These are phyloP conservation scores for Bombus balteatus DNA, from an alignment of 1,140 invertebrate species.

Conservation along the genomic window DNA sequence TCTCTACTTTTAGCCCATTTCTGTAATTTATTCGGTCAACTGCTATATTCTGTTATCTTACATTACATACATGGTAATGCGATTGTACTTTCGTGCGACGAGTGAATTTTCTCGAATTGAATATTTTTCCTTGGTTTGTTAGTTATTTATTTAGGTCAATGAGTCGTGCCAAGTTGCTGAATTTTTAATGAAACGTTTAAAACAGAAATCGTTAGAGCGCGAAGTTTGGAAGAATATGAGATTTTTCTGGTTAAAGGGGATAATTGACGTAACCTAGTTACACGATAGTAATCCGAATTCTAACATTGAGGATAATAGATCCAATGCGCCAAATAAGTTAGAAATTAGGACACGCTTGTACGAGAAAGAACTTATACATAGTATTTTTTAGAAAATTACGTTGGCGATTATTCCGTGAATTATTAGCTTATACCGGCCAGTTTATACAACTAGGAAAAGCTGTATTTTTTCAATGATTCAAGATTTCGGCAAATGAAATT, in stretches of 20 bases:
- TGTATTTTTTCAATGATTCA: background rate
- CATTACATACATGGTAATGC: background rate
- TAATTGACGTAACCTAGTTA: background rate
- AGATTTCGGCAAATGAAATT: background rate
- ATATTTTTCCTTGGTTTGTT: background rate
- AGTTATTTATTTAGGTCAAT: constrained; percentile 10
- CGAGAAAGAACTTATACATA: too few relatives aligned
- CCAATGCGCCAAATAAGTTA: too few relatives aligned
- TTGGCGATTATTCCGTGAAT: background rate
- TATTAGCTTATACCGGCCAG: background rate
- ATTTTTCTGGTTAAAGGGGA: background rate
- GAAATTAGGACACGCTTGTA: too few relatives aligned
- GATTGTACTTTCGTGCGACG: background rate
- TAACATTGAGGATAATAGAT: background rate
- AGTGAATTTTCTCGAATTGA: background rate
- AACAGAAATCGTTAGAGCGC: background rate
- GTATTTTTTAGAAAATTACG: too few relatives aligned
- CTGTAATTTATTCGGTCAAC: background rate
- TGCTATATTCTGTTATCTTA: background rate
- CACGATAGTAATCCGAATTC: background rate
- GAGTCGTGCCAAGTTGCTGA: background rate
- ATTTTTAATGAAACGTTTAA: constrained; percentile 7
- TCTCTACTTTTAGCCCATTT: background rate
- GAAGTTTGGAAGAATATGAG: background rate
- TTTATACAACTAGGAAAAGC: background rate